Evolutionary conservation across 2,888 invertebrate genomes (phyloP).

Genomic region (Drosophila prolongata): DNA sequence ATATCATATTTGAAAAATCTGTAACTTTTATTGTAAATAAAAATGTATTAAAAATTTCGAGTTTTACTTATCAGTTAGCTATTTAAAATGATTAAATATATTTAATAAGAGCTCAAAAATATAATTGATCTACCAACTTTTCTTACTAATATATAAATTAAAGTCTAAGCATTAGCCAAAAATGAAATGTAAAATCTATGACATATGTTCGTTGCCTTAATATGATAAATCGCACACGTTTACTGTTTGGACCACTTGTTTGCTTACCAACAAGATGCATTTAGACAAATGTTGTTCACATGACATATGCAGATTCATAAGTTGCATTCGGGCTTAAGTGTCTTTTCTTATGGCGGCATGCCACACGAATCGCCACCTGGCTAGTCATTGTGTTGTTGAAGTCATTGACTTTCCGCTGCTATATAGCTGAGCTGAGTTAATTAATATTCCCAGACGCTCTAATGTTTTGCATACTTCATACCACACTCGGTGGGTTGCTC

Average conservation of each 20-base stretch:
- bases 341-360: neutral
- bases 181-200: too few species aligned
- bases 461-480: constrained; percentile 47
- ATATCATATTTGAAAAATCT: too few species aligned
- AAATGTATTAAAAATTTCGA: too few species aligned
- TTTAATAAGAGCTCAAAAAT: too few species aligned
- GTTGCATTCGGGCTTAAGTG: neutral
- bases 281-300: constrained; percentile 1
- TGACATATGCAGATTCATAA: constrained; percentile 4
- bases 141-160: too few species aligned
- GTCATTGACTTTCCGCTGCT: constrained; percentile 35
- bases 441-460: constrained; percentile 44
- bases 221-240: neutral
- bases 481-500: constrained; percentile 35
- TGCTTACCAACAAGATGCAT: constrained; percentile 1
- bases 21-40: too few species aligned
- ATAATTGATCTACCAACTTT: too few species aligned
- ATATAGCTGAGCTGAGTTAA: constrained; percentile 32
- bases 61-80: too few species aligned
- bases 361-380: constrained; percentile 1
- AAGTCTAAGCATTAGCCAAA: too few species aligned
- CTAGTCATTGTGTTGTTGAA: constrained; percentile 2
- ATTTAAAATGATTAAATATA: too few species aligned
- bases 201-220: neutral
- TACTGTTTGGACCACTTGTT: neutral